Percentiles rank a stretch among this genome's conserved stretches.
Conservation (phyloP, 2,888 invertebrate genomes). For the Podabrus alpinus region DNA sequence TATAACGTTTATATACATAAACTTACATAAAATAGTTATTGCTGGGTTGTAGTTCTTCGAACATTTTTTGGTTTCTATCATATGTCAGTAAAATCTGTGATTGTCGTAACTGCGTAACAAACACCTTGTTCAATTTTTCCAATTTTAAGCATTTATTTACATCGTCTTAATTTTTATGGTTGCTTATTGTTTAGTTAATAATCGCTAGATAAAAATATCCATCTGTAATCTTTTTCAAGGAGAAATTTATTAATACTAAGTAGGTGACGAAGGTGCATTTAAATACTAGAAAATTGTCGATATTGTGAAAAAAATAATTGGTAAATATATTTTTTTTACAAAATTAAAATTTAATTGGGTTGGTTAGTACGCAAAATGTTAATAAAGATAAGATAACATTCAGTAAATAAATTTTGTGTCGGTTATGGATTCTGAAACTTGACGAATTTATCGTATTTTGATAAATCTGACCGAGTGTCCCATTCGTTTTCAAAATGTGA, state of each 20-base stretch:
- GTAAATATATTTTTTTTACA: not conserved
- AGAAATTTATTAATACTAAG: not conserved
- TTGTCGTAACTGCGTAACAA: too few species aligned
- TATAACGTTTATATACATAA: too few species aligned
- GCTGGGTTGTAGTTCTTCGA: too few species aligned
- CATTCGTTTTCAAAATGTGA: not conserved
- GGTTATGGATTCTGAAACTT: too few species aligned
- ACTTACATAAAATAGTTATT: too few species aligned
- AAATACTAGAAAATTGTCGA: not conserved
- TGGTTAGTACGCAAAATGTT: not conserved
- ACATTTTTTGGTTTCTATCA: too few species aligned
- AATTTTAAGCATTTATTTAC: not conserved
- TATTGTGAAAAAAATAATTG: too few species aligned
- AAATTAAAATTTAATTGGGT: not conserved
- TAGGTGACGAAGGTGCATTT: not conserved
- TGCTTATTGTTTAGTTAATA: not conserved
- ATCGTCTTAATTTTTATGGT: not conserved
- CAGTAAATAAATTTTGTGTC: too few species aligned
- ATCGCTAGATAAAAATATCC: not conserved
- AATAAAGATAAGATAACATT: not conserved
- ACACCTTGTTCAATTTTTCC: too few species aligned
- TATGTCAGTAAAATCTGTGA: too few species aligned
- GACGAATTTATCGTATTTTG: not conserved
- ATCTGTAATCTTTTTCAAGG: not conserved
- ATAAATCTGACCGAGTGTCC: not conserved